phyloP scores from a whole-genome alignment of 2,113 vertebrate genomes.

The Lonchura striata region DNA sequence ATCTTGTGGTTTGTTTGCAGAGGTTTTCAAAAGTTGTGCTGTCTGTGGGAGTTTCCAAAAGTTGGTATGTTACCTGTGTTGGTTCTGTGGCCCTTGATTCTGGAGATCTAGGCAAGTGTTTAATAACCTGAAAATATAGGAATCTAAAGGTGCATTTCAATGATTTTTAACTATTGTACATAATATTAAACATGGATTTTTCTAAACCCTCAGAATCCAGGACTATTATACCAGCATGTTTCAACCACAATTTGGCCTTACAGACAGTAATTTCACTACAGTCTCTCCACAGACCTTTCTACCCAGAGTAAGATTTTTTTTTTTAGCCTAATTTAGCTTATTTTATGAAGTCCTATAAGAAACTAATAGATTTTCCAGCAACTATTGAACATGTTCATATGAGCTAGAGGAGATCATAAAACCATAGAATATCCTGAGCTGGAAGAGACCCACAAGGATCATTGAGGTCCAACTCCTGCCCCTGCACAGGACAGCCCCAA shows the following conservation, averaged over 20 bases:
- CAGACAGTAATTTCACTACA: neutral
- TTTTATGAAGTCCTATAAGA: neutral
- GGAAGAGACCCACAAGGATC: neutral
- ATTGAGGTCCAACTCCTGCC: neutral
- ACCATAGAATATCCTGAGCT: neutral
- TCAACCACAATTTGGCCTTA: neutral
- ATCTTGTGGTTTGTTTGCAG: neutral
- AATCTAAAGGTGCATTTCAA: neutral
- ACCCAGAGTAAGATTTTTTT: neutral
- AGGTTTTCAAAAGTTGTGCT: neutral
- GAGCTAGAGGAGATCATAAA: neutral
- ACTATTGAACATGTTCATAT: neutral
- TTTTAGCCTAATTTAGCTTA: neutral
- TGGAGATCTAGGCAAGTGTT: neutral
- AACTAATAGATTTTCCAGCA: neutral
- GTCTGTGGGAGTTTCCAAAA: neutral
- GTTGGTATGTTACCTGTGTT: neutral
- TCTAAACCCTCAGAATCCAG: neutral
- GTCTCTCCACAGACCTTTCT: neutral
- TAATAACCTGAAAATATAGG: neutral
- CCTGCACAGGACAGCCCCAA: neutral
- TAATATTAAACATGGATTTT: neutral
- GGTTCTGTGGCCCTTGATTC: neutral
- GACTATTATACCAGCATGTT: neutral
- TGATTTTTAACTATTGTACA: neutral